Percentiles rank a stretch among this genome's conserved stretches.
Conservation (phyloP, 2,888 invertebrate species). For the Diarsia mendica region DNA sequence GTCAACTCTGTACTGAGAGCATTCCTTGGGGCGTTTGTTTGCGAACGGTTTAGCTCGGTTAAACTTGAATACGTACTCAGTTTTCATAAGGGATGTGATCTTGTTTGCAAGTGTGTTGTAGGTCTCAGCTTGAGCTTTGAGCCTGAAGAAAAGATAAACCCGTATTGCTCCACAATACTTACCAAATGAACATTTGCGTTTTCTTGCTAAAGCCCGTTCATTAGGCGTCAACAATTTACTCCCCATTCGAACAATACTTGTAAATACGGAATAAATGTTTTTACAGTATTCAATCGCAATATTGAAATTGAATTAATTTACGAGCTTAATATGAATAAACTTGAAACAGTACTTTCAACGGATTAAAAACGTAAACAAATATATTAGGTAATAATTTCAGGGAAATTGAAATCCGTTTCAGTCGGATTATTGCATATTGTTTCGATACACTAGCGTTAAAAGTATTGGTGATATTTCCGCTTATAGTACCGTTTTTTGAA, state of each 20-base stretch:
- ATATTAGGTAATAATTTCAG: neutral
- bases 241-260: neutral
- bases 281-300: neutral
- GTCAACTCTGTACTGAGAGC: neutral
- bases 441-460: neutral
- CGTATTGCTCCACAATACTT: no score
- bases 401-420: neutral
- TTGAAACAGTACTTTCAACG: neutral
- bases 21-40: neutral
- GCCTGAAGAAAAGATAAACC: neutral
- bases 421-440: neutral
- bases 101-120: neutral
- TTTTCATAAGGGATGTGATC: neutral
- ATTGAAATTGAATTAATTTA: neutral
- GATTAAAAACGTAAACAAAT: neutral
- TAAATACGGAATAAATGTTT: neutral
- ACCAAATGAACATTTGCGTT: conserved; percentile 2
- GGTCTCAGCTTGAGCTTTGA: no score
- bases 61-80: neutral
- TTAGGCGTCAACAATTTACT: conserved; percentile 17
- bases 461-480: neutral
- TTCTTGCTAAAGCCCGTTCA: conserved; percentile 22
- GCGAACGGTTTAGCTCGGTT: neutral
- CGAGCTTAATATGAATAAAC: neutral
- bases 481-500: neutral